Evolutionary conservation across 1,140 invertebrate genomes (phyloP).

Genomic region (Magallana ariakensis): DNA sequence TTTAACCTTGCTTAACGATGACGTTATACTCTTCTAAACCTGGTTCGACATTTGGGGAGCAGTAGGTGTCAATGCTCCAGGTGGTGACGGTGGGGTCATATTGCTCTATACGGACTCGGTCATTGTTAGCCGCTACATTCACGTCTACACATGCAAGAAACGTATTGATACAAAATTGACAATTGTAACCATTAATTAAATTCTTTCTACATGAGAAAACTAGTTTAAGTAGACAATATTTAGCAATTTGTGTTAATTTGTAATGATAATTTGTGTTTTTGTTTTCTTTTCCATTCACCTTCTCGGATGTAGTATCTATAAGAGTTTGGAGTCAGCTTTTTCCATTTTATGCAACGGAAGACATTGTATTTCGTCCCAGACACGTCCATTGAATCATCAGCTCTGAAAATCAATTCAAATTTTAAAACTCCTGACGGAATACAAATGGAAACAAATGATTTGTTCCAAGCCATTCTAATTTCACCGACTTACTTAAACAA

Average conservation of each 20-base stretch:
- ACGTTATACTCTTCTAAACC: conserved; percentile 50
- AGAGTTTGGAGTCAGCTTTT: conserved; percentile 24
- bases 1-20: conserved; percentile 50
- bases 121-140: not conserved
- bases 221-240: too few relatives aligned
- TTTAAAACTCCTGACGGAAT: not conserved
- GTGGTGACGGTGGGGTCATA: conserved; percentile 22
- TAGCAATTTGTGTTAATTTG: too few relatives aligned
- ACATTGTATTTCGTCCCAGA: conserved; percentile 40
- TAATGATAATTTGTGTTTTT: too few relatives aligned
- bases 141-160: not conserved
- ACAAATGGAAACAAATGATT: too few relatives aligned
- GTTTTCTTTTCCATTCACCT: not conserved
- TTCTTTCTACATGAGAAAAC: too few relatives aligned
- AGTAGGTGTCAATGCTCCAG: conserved; percentile 17
- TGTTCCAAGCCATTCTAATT: too few relatives aligned
- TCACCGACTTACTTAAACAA: conserved; percentile 52
- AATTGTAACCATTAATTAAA: too few relatives aligned
- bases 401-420: conserved; percentile 12
- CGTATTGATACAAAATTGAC: not conserved
- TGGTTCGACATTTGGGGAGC: not conserved
- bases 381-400: conserved; percentile 20
- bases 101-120: not conserved
- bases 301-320: conserved; percentile 41
- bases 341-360: conserved; percentile 46